These are phyloP conservation scores for Dexiosoma caninum DNA, from an alignment of 2,888 invertebrate species.

Conservation along the genomic window DNA sequence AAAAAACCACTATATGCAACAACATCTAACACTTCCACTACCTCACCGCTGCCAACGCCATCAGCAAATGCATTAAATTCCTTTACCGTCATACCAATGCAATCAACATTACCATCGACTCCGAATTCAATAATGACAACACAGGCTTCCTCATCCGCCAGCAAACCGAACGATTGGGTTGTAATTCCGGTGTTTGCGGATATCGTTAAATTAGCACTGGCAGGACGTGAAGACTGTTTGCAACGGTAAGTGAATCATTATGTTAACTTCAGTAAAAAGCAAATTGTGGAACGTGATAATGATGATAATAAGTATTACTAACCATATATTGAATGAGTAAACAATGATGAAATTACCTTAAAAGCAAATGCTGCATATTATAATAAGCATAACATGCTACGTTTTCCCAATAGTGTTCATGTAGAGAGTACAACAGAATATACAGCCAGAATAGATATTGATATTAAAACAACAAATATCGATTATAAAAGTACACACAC, in stretches of 20 bases:
- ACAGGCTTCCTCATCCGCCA: slow-evolving; percentile 50
- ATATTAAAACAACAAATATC: slow-evolving; percentile 3
- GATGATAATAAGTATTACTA: slow-evolving; percentile 39
- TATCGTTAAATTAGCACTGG: slow-evolving; percentile 78
- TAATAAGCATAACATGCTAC: not conserved
- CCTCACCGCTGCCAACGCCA: slow-evolving; percentile 51
- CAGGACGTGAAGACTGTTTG: slow-evolving; percentile 77
- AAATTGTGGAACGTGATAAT: slow-evolving; percentile 32
- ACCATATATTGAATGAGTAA: not conserved
- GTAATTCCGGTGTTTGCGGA: slow-evolving; percentile 78
- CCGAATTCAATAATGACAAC: slow-evolving; percentile 45
- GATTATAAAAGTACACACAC: not conserved
- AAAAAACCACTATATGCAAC: slow-evolving; percentile 21
- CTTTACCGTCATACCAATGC: slow-evolving; percentile 12
- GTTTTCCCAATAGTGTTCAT: not conserved
- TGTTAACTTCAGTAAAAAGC: slow-evolving; percentile 29
- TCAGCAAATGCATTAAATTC: slow-evolving; percentile 55
- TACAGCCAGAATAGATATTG: not conserved
- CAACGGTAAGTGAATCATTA: slow-evolving; percentile 72
- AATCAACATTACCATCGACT: slow-evolving; percentile 53
- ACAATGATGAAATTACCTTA: not conserved
- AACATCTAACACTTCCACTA: slow-evolving; percentile 37
- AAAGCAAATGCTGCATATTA: not conserved
- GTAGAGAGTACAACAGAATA: not conserved
- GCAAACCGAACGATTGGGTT: slow-evolving; percentile 78